Evolutionary conservation across 2,113 vertebrate genomes (phyloP), one percentile per base, ranked within the genome.

Genomic region (Thamnaconus septentrionalis): DNA sequence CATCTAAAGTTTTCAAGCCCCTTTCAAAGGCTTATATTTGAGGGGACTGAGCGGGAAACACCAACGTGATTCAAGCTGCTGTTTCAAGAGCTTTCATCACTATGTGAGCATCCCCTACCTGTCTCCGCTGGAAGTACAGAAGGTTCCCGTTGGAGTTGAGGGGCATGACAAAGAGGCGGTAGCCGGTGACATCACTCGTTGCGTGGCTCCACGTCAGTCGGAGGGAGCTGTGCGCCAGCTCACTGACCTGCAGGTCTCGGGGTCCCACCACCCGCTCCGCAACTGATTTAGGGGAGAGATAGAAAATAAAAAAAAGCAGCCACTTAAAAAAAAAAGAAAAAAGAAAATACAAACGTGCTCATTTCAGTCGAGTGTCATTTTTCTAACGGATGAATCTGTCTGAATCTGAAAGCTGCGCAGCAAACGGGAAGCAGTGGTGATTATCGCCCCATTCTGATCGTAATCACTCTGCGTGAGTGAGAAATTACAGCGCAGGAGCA

Each of bases 141-240:
- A 50, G 80, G 50, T 84, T 83, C 7, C 89, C 93, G 0, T 74
- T 73, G n/a, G 76, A 73, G 61, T 75, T 84, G 9, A 88, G 51
- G n/a, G 92, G 91, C 7, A 80, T 86, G 43, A 93, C 80, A 3
- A 83, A 79, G 64, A 96, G 79, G 5, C 12, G 87, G 70, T 96
- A 95, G 6, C 90, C 91, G 0, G 67, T 89, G 55, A 95, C 92
- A 7, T 83, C 92, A 40, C 95, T 94, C 0, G 93, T 94, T 44
- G 94, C 94, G 5, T 90, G 88, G 51, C 77, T 87, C 95, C 95
- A 96, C 0, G 90, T 92, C 72, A 96, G 90, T 64, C 91, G 75
- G 75, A 96, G 68, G 0, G 94, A 94, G 76, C 82, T 93, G 89
- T 94, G 90, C 51, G 77, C 87, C 53, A 86, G 50, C 52, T 93